Evolutionary conservation across 1,140 invertebrate genomes (phyloP), one percentile per base, ranked within the genome.

Genomic region (Lethrus apterus): DNA sequence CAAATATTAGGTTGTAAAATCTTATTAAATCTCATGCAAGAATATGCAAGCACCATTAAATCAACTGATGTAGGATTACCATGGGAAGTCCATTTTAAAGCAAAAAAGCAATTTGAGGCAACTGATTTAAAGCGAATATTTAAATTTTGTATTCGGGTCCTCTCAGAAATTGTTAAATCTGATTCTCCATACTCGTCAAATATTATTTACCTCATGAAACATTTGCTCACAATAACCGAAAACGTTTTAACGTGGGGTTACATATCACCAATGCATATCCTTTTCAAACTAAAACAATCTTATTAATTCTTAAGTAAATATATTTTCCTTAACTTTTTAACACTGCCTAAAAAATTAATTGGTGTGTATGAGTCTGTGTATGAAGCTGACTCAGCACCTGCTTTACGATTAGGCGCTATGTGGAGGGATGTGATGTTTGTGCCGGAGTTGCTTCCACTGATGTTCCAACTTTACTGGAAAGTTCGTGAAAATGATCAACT

Each of bases 381-480:
- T 57, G 78, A 84, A 67, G 72, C 78, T 29, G 80, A 83, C 52
- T 72, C 77, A 40, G 76, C 74, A 41, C 79, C 81, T 24, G 70
- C 78, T 5, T 65, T 89, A 35, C 68, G 77, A 41, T 66, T 86
- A 33, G 74, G 68, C 40, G 51, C 66, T 4, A 63, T 72, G 17
- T 93, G 89, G 91, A 73, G 73, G 52, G 80, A 88, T 47, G 75
- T 86, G 5, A 80, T 93, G 43, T 69, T 89, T 31, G 78, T 88
- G 60, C 77, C 82, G 17, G 72, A 75, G 46, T 68, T 92, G 7
- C 63, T 89, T 38, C 73, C 83, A 29, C 60, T 92, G 21, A 87
- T 92, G 66, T 92, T 91, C 63, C 80, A 86, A 69, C 70, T 91
- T 38, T 87, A 91, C 65, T 81, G 83, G 75, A 85, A 88, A 73